Evolutionary conservation across 2,888 invertebrate genomes (phyloP), one percentile per base, ranked within the genome.

Genomic region (Halictus quadricinctus): DNA sequence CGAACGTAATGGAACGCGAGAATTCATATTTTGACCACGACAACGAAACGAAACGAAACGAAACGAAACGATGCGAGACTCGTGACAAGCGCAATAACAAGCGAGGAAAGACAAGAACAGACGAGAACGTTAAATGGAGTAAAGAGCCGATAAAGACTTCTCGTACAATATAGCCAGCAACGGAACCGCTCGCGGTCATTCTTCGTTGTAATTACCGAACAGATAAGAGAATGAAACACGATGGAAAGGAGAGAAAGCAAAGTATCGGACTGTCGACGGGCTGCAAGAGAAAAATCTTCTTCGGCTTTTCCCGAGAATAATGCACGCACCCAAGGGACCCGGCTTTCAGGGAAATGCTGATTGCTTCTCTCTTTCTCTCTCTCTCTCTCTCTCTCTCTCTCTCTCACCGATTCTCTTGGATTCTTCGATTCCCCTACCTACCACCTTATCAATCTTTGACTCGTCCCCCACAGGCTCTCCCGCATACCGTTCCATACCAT

Each of bases 291-390:
- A 83, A 88, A 86, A 87, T 90, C 86, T 85, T 76, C 78, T 83
- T 46, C 88, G 91, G 89, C 90, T 88, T 90, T 92, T 88, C 80
- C 73, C 54, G 85, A 87, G 90, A 90, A 88, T 90, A 88, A 89
- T 91, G 89, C 90, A 88, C 87, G 85, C 89, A 89, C 90, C 89
- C 84, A 83, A 88, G 91, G 92, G 89, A 89, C 86, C 80, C 81
- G 87, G 88, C 91, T 93, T 91, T 92, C 90, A 92, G 91, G 85
- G 88, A 93, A 94, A 93, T 93, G 91, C 93, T 93, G 93, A 94
- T 93, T 94, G 92, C 93, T 92, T 87, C 85, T 69, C 81, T 76
- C 78, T 77, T 77, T 72, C 80, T 43, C 50, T 54, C 50, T 21
- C 50, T 36, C 36, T 29, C 41, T 43, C 74, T 43, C 43, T 43